Evolutionary conservation across 2,888 invertebrate genomes (phyloP).

Genomic region (Cacoxenus indagator): DNA sequence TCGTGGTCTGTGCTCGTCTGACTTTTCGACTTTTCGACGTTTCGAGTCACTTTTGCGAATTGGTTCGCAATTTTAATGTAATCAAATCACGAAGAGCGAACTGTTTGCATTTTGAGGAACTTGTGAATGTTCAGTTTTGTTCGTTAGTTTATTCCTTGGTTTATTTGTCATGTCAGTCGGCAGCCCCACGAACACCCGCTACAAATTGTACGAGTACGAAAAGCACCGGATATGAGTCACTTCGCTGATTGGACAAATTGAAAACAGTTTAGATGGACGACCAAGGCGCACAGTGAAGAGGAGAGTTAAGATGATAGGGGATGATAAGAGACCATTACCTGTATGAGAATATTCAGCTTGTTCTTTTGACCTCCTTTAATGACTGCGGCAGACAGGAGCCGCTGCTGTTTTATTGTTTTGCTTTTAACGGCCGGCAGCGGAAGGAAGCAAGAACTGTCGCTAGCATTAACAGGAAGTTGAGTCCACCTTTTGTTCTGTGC

Average conservation of each 20-base stretch:
- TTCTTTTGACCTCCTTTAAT: not conserved
- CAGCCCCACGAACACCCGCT: not conserved
- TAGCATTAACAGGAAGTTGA: conserved; percentile 3
- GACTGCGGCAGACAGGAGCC: not conserved
- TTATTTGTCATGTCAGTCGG: not conserved
- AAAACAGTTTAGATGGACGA: too few species aligned
- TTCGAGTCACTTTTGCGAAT: not conserved
- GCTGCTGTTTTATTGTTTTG: not conserved
- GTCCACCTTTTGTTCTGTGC: not conserved
- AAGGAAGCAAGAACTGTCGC: not conserved
- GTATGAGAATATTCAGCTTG: too few species aligned
- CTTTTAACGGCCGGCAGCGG: not conserved
- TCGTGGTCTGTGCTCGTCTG: not conserved
- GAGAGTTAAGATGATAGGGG: too few species aligned
- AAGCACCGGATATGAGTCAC: not conserved
- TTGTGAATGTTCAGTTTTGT: not conserved
- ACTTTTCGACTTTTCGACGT: not conserved
- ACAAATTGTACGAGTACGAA: not conserved
- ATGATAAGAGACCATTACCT: too few species aligned
- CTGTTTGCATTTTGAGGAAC: not conserved
- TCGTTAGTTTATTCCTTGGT: not conserved
- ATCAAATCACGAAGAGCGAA: not conserved
- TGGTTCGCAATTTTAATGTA: not conserved
- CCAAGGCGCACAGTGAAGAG: too few species aligned
- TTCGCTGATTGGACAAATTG: too few species aligned